Evolutionary conservation across 1,140 invertebrate genomes (phyloP).

Genomic region (Diabrotica undecimpunctata): DNA sequence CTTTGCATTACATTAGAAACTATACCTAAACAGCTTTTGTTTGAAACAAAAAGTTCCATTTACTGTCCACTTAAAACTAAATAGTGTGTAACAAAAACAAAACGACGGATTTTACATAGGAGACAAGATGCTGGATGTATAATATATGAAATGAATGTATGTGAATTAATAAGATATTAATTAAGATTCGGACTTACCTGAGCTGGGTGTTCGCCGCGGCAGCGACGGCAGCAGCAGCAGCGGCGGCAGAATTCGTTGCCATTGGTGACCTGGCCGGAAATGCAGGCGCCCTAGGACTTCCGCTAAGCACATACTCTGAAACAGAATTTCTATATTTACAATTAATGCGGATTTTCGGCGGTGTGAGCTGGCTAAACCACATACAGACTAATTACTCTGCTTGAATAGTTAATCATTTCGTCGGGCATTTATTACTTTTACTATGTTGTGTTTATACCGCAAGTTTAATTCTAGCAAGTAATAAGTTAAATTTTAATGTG

Average conservation of each 20-base stretch:
- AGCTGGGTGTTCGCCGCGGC: conserved; percentile 37
- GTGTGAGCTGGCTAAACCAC: neutral
- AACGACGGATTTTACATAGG: no score
- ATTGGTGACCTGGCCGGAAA: conserved; percentile 50
- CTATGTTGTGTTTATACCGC: conserved; percentile 3
- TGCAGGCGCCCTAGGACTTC: conserved; percentile 48
- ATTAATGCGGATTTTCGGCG: neutral
- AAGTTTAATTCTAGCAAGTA: no score
- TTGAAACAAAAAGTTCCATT: no score
- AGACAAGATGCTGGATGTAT: no score
- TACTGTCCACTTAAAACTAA: no score
- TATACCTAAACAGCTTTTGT: no score
- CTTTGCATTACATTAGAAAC: no score
- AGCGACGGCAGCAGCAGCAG: neutral
- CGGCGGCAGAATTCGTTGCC: conserved; percentile 27
- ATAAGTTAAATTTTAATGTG: no score
- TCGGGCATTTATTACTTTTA: neutral
- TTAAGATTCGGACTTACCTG: conserved; percentile 36
- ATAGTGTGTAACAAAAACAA: no score
- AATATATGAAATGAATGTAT: no score
- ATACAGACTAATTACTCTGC: conserved; percentile 11
- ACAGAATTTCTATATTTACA: conserved; percentile 35
- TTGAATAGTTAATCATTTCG: conserved; percentile 12
- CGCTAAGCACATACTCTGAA: conserved; percentile 55
- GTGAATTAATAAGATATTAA: no score